Evolutionary conservation across 2,113 vertebrate species (phyloP).

Genomic region (Eulemur macaco): DNA sequence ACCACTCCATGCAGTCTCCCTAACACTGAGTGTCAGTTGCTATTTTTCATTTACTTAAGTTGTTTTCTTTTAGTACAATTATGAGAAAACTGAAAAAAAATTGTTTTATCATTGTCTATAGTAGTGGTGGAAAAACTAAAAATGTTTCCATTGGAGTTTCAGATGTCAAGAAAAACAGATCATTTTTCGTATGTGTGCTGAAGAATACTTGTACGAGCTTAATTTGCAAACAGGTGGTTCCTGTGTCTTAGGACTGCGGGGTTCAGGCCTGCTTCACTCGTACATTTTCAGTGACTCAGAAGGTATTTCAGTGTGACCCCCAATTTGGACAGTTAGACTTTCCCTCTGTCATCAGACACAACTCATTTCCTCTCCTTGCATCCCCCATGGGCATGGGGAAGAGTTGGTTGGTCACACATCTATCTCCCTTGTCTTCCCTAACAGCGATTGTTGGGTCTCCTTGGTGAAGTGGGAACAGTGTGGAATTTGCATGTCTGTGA

Average conservation of each 20-base stretch:
- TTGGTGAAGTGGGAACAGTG: not conserved
- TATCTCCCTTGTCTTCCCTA: not conserved
- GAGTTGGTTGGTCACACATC: not conserved
- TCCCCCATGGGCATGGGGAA: not conserved
- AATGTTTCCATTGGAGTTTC: not conserved
- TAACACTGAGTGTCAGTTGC: not conserved
- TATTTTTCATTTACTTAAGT: not conserved
- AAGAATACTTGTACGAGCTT: not conserved
- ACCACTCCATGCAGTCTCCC: rapidly evolving
- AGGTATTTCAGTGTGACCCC: not conserved
- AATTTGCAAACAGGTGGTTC: not conserved
- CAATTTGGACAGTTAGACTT: not conserved
- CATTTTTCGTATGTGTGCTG: not conserved
- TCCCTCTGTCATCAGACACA: not conserved
- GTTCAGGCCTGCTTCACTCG: not conserved
- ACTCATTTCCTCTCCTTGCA: not conserved
- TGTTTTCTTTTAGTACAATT: not conserved
- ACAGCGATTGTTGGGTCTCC: not conserved
- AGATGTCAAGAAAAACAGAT: not conserved
- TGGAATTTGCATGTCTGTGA: not conserved
- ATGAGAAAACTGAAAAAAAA: not conserved
- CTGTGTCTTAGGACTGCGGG: not conserved
- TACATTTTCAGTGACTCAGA: not conserved
- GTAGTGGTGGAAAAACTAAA: not conserved
- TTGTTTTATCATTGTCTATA: not conserved